phyloP scores from a whole-genome alignment of 2,113 vertebrate species.

The Gavialis gangeticus region DNA sequence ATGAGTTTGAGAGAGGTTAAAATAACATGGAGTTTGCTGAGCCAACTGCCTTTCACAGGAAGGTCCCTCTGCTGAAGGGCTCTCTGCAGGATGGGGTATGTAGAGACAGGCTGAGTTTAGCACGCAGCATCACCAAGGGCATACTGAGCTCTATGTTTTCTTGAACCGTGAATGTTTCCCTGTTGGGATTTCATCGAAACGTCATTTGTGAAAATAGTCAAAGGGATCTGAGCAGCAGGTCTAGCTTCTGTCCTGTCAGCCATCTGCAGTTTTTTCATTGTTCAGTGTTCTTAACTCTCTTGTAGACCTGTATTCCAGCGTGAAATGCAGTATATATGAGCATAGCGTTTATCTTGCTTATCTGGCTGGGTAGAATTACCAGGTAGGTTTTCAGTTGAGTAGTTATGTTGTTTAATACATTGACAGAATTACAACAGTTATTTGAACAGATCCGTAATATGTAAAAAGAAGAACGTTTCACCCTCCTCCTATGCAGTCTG shows the following conservation, averaged over 20 bases:
- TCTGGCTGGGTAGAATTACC: background rate
- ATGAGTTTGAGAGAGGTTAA: fast-evolving
- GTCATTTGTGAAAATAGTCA: background rate
- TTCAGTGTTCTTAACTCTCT: background rate
- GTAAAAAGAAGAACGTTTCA: background rate
- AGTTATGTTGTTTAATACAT: background rate
- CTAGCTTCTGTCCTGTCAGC: background rate
- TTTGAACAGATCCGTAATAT: background rate
- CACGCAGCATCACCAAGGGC: fast-evolving
- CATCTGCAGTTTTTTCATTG: background rate
- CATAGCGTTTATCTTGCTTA: background rate
- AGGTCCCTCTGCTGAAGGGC: background rate
- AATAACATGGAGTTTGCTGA: background rate
- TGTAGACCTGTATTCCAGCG: background rate
- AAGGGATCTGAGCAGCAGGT: background rate
- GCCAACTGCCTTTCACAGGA: background rate
- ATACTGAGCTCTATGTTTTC: background rate
- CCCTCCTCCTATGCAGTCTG: background rate
- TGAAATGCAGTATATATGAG: background rate
- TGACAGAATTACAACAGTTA: background rate
- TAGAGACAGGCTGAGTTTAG: fast-evolving
- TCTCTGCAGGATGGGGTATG: fast-evolving
- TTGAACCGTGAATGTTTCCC: background rate
- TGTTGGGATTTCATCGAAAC: background rate
- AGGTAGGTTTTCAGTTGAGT: background rate